These are phyloP conservation scores for Ormyrus pomaceus DNA, from an alignment of 2,888 invertebrate species.

Conservation along the genomic window DNA sequence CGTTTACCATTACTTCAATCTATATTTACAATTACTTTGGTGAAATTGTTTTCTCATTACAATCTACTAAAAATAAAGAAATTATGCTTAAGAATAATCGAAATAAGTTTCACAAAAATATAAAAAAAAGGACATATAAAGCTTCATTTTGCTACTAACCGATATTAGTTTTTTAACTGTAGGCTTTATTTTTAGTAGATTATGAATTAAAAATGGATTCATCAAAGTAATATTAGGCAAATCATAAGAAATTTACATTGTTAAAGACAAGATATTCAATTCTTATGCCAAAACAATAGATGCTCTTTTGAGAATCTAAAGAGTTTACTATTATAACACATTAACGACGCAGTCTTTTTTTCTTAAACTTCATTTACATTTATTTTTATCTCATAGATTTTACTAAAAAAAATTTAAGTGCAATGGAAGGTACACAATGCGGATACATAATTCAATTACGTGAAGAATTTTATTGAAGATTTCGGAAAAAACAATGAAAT, in stretches of 20 bases:
- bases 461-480: conserved; percentile 15
- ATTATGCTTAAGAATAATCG: too few species aligned
- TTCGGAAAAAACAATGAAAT: conserved; percentile 4
- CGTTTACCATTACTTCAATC: background rate
- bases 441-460: background rate
- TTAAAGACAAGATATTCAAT: conserved; percentile 18
- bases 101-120: too few species aligned
- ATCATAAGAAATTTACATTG: conserved; percentile 18
- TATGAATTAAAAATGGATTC: conserved; percentile 21
- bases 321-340: conserved; percentile 38
- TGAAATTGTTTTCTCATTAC: too few species aligned
- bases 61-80: too few species aligned
- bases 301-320: conserved; percentile 15
- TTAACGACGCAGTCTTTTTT: conserved; percentile 43
- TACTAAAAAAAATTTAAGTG: background rate
- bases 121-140: too few species aligned
- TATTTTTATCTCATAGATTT: conserved; percentile 16
- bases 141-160: too few species aligned
- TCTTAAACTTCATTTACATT: background rate
- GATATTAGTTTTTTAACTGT: background rate
- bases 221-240: conserved; percentile 26
- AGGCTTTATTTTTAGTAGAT: conserved; percentile 6
- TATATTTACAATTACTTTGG: too few species aligned
- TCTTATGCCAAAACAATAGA: background rate
- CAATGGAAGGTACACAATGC: conserved; percentile 6